Evolutionary conservation across 2,113 vertebrate species (phyloP).

Genomic region (Pygoscelis antarcticus): DNA sequence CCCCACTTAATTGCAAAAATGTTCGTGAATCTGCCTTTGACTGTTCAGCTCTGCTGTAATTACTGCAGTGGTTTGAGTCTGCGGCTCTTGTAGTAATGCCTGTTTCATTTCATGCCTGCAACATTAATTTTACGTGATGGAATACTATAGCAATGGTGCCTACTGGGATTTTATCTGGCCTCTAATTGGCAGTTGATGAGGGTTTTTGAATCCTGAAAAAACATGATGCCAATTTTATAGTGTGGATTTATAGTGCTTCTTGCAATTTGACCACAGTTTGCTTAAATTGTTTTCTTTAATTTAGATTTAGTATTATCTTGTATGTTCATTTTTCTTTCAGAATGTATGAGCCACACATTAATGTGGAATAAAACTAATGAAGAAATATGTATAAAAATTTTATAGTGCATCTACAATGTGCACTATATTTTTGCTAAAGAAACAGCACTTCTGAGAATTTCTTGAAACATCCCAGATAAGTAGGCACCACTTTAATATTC

Average conservation of each 20-base stretch:
- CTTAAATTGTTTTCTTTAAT: constrained; percentile 6
- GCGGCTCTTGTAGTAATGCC: not conserved
- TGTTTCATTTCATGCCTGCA: not conserved
- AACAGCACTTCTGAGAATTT: not conserved
- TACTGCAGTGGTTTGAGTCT: not conserved
- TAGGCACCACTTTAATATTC: not conserved
- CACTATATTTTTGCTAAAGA: not conserved
- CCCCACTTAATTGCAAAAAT: not conserved
- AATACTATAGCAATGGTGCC: not conserved
- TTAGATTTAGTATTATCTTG: not conserved
- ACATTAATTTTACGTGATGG: not conserved
- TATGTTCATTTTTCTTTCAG: not conserved
- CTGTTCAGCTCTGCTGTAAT: not conserved
- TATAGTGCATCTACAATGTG: not conserved
- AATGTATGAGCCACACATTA: not conserved
- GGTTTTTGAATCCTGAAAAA: not conserved
- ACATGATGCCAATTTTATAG: not conserved
- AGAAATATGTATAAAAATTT: not conserved
- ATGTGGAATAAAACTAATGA: not conserved
- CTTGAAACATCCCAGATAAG: not conserved
- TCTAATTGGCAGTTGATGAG: not conserved
- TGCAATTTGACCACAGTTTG: not conserved
- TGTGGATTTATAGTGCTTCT: not conserved
- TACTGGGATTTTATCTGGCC: not conserved
- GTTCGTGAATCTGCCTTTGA: not conserved